Percentiles rank a stretch among this genome's conserved stretches.
Conservation (phyloP, 2,888 invertebrate genomes). For the Luffia ferchaultella region DNA sequence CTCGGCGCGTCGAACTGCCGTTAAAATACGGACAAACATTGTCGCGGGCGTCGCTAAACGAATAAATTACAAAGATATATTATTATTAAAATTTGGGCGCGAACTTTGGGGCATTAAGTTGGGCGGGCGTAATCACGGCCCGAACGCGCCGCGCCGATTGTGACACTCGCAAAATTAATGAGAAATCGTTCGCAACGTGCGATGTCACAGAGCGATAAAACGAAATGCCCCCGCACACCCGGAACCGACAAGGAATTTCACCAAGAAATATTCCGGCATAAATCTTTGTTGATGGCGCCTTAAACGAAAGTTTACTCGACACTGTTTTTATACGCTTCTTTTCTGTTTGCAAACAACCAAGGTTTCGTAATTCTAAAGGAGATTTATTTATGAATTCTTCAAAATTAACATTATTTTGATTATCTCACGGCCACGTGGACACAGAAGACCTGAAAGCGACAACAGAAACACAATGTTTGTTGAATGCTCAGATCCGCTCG, state of each 20-base stretch:
- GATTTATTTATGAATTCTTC: no score
- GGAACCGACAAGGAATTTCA: slow-evolving; percentile 7
- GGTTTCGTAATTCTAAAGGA: no score
- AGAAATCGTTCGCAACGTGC: slow-evolving; percentile 38
- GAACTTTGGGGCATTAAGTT: slow-evolving; percentile 53
- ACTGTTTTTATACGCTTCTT: neutral
- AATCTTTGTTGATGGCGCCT: slow-evolving; percentile 8
- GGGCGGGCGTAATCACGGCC: slow-evolving; percentile 17
- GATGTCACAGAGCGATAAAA: slow-evolving; percentile 36
- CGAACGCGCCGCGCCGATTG: slow-evolving; percentile 26
- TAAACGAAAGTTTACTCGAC: neutral
- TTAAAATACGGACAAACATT: slow-evolving; percentile 31
- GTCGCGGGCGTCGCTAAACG: slow-evolving; percentile 37
- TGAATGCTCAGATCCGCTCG: no score
- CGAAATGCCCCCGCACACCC: slow-evolving; percentile 35
- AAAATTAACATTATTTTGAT: no score
- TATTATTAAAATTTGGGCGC: slow-evolving; percentile 61
- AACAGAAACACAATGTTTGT: no score
- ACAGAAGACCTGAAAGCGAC: no score
- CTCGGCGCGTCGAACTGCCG: slow-evolving; percentile 19
- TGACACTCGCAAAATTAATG: slow-evolving; percentile 38
- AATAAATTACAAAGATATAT: slow-evolving; percentile 65
- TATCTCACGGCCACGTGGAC: no score
- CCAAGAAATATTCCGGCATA: slow-evolving; percentile 19
- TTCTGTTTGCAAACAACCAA: no score